Conservation (phyloP, 2,888 invertebrate species). For the Amiota minor region DNA sequence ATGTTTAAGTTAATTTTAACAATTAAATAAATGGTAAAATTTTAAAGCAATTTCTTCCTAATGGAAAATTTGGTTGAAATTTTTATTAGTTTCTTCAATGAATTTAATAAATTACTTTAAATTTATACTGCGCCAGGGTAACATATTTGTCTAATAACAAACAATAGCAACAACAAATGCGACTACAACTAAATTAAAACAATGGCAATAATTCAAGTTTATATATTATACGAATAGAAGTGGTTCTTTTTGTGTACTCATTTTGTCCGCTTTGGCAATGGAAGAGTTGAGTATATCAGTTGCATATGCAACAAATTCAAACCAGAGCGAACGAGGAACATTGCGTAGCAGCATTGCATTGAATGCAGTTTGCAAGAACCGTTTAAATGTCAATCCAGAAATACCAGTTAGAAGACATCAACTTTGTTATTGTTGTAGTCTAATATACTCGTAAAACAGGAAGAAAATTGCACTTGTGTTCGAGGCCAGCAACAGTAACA, state of each 20-base stretch:
- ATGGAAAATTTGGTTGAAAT: no score
- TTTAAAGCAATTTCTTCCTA: not conserved
- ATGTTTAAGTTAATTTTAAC: not conserved
- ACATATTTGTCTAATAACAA: not conserved
- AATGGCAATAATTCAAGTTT: slow-evolving; percentile 7
- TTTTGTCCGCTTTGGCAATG: no score
- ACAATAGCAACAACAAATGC: not conserved
- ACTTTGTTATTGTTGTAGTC: not conserved
- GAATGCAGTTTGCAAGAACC: slow-evolving; percentile 54
- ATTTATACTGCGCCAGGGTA: not conserved
- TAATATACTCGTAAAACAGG: slow-evolving; percentile 24
- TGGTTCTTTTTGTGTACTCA: no score
- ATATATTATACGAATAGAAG: no score
- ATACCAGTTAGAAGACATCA: slow-evolving; percentile 63
- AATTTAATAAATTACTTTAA: no score
- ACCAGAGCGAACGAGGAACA: not conserved
- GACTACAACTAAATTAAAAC: slow-evolving; percentile 22
- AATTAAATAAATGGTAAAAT: not conserved
- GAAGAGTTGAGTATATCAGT: no score
- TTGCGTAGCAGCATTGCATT: slow-evolving; percentile 4
- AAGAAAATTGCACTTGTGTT: slow-evolving; percentile 57
- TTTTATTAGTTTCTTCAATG: no score
- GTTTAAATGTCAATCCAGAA: slow-evolving; percentile 69
- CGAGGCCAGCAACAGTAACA: slow-evolving; percentile 50
- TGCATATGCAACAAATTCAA: not conserved